Evolutionary conservation across 2,113 vertebrate genomes (phyloP).

Genomic region (Oreochromis niloticus): DNA sequence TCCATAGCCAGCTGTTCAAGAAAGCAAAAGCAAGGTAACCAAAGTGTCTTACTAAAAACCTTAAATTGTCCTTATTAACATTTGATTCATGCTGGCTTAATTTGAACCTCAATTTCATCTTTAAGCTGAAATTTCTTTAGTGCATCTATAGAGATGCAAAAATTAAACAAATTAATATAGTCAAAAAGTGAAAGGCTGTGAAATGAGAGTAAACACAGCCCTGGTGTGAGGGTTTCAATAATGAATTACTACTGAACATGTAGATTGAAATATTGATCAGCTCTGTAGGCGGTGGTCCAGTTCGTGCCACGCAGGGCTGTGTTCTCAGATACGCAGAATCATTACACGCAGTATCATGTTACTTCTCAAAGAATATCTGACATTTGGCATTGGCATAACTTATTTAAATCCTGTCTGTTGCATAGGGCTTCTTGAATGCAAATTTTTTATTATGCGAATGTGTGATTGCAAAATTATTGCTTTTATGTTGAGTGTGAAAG

Average conservation of each 20-base stretch:
- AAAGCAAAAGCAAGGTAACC: not conserved
- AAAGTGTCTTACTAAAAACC: not conserved
- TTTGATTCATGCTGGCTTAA: not conserved
- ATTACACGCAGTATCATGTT: not conserved
- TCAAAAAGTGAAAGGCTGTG: not conserved
- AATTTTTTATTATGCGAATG: not conserved
- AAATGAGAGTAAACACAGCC: not conserved
- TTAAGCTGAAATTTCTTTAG: not conserved
- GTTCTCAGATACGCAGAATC: not conserved
- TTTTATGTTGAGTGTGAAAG: not conserved
- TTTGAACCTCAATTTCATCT: not conserved
- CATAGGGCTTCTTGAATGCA: not conserved
- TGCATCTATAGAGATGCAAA: fast-evolving
- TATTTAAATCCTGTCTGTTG: not conserved
- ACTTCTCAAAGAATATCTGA: not conserved
- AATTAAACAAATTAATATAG: not conserved
- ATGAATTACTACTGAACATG: not conserved
- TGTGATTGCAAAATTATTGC: not conserved
- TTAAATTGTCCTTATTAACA: not conserved
- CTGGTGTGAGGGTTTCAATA: not conserved
- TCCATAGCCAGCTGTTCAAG: not conserved
- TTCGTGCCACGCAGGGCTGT: not conserved
- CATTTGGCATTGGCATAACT: not conserved
- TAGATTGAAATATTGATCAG: not conserved
- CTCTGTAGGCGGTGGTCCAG: not conserved